Evolutionary conservation across 2,797 vertebrate genomes (phyloP), one percentile per base, ranked within the genome.

Genomic region (Anableps anableps): DNA sequence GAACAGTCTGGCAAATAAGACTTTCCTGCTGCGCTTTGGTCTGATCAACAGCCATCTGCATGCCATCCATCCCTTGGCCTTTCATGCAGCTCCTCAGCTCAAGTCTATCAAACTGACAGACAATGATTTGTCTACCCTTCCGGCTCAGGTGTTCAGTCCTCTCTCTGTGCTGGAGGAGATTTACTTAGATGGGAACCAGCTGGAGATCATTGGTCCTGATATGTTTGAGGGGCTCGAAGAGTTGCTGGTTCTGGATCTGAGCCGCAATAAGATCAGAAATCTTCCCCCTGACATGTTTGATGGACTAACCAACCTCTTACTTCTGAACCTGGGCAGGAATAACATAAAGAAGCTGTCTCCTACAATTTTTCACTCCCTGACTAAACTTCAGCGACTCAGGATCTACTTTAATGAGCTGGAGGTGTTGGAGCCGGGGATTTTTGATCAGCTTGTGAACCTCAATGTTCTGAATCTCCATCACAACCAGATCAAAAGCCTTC

Each of bases 311-410:
- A 95, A 90, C 34, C 95, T 99, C 23, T 86, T 1, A 71, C 26
- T 83, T 50, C 83, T 98, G 80, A 96, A 98, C 87, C 86, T 98
- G 5, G 96, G 95, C 0, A 93, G 80, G 74, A 98, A 99, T 90
- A 86, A 23, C 58, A 89, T 99, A 75, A 94, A 89, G 55, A 90
- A 75, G 5, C 91, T 99, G 55, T 95, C 97, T 7, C 76, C 78
- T 2, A 93, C 78, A 9, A 58, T 97, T 78, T 97, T 99, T 83
- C 87, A 81, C 64, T 82, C 92, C 0, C 92, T 97, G 91, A 87
- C 80, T 21, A 87, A 91, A 47, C 97, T 98, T 1, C 70, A 88
- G 77, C 26, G 7, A 0, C 95, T 99, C 2, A 16, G 78, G 21
- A 84, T 98, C 2, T 94, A 96, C 82, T 82, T 94, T 76, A 99